phyloP scores from a whole-genome alignment of 1,140 invertebrate species.

The Anthonomus grandis region DNA sequence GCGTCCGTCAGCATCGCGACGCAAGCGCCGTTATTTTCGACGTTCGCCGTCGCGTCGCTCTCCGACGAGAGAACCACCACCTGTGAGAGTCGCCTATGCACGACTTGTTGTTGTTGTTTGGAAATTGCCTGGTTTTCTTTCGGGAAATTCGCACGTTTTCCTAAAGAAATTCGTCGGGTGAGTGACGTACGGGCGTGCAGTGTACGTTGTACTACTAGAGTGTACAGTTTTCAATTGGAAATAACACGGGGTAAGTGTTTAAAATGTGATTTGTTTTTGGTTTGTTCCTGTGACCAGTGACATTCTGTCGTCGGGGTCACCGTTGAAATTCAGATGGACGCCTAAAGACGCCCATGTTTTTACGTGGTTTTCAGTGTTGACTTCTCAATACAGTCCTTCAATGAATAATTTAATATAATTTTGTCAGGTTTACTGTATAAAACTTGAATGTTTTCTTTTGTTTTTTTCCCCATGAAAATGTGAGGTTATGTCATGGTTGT shows the following conservation, averaged over 20 bases:
- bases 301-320: constrained; percentile 2
- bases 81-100: constrained; percentile 21
- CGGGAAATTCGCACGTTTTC: background rate
- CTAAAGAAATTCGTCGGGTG: background rate
- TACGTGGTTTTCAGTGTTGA: no score
- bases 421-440: no score
- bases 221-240: background rate
- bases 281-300: constrained; percentile 5
- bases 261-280: no score
- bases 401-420: no score
- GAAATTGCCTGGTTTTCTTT: constrained; percentile 1
- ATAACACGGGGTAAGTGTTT: constrained; percentile 4
- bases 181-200: background rate
- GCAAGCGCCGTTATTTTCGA: constrained; percentile 26
- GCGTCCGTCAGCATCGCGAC: constrained; percentile 24
- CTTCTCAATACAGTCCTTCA: no score
- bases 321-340: constrained; percentile 7
- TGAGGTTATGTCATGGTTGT: no score
- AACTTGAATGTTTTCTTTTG: no score
- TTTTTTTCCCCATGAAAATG: no score
- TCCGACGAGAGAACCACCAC: constrained; percentile 7
- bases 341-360: constrained; percentile 13
- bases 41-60: constrained; percentile 18
- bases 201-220: no score
- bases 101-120: constrained; percentile 4